Evolutionary conservation across 1,140 invertebrate species (phyloP), one percentile per base, ranked within the genome.

Genomic region (Spodoptera litura): DNA sequence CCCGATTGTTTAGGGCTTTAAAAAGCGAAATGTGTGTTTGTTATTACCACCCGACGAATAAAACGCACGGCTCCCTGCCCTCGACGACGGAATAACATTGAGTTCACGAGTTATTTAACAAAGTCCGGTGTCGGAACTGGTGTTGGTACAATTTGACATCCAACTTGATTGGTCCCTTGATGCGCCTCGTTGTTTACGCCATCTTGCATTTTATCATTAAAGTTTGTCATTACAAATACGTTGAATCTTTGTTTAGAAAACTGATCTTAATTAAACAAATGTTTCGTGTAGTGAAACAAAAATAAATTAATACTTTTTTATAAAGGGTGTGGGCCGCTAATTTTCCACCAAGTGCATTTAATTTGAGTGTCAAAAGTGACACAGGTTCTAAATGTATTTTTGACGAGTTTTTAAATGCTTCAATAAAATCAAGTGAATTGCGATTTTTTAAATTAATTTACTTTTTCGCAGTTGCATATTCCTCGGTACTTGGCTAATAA

Each of bases 1-100:
- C 44, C 49, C 61, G 56, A 80, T 76, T 80, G 64, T 71, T 76
- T 76, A 62, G 56, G 38, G 31, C 72, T 71, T 80, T 61, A 59
- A 77, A 76, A 72, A 78, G 55, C 56, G 71, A 73, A 73, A 73
- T 58, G 71, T 73, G 56, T 73, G 71, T 73, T 59, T 59, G 71
- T 73, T 73, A 73, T 73, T 73, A 73, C 71, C 71, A 11, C 38
- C 55, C 71, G 2, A 38, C 53, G 55, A 73, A 73, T 73, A 73
- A 73, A 73, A 73, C 71, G 71, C 71, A 73, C 64, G 15, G 53
- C 56, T 20, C 35, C 35, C 56, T 59, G 71, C 52, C 10, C 53
- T 10, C 51, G n/a, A 15, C 68, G 27, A 56, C 55, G 11, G 38
- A 59, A 59, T 59, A 73, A 73, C 71, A 73, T 72, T 56, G 13